Base-by-base conservation (phyloP, 2,888 invertebrate genomes). In the Amaurobius ferox region DNA sequence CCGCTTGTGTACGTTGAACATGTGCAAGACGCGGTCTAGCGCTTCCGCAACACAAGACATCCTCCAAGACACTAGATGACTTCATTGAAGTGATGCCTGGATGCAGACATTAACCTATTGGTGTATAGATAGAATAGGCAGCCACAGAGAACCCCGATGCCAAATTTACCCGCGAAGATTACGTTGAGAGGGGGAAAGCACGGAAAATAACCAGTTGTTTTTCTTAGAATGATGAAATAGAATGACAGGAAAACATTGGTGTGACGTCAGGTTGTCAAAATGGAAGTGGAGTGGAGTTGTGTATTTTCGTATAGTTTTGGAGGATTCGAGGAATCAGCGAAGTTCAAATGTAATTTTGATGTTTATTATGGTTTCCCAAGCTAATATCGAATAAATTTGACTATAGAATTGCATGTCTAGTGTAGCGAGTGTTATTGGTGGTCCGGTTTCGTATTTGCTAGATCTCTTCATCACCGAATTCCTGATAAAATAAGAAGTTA, bases 181-280 rank as follows among this genome's bases (percentile, higher is more conserved):
- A 11, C 55, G 55, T n/a, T 55, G 23, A 11, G 35, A n/a, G 9
- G 55, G 55, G 2, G 55, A 55, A 23, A n/a, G 19, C 23, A 55
- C 19, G 23, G 11, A 55, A 55, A 55, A 55, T 55, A 55, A 55
- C 23, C 23, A 19, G 23, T 55, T 55, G 55, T 55, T 55, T 55
- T 55, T 55, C 55, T 55, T 23, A 55, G 55, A 55, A 23, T 23
- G 55, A 55, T 55, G 55, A 55, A 55, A 23, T 11, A 55, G 23
- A 55, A 55, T 55, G 55, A 55, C 19, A 55, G 23, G 55, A 23
- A 55, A 55, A 55, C 55, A 55, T 7, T 55, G 44, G 5, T 55
- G 23, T 55, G 55, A 55, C 55, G 55, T 55, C 55, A 55, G 11
- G 23, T 23, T 55, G 55, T 55, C 55, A 55, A 55, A 55, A 55